phyloP scores from a whole-genome alignment of 2,113 vertebrate species.

The Trichomycterus rosablanca region DNA sequence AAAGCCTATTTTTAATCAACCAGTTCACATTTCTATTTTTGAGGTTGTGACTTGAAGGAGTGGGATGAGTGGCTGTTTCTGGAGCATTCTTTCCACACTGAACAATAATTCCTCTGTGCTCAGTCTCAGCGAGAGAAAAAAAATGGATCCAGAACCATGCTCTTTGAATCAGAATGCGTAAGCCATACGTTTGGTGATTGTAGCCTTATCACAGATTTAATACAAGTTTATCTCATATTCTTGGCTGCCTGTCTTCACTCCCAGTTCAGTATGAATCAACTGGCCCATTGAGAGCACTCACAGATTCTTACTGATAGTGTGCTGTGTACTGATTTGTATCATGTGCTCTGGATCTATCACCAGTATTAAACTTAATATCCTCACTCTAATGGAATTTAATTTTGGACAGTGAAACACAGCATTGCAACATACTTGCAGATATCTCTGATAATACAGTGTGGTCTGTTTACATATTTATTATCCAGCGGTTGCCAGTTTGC shows the following conservation, averaged over 20 bases:
- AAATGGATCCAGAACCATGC: conserved; percentile 23
- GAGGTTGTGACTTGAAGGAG: conserved; percentile 55
- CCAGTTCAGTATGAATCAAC: conserved; percentile 2
- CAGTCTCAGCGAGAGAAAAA: background rate
- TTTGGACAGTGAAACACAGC: too few species aligned
- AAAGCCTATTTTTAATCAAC: conserved; percentile 62
- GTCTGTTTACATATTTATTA: conserved; percentile 15
- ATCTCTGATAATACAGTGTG: background rate
- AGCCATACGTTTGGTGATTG: conserved; percentile 3
- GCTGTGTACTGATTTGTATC: conserved; percentile 1
- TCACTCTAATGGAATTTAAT: conserved; percentile 9
- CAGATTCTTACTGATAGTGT: background rate
- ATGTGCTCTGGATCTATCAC: background rate
- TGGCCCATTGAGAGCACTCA: background rate
- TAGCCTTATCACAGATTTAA: conserved; percentile 23
- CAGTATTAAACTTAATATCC: background rate
- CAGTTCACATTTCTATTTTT: conserved; percentile 63
- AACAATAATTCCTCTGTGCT: conserved; percentile 63
- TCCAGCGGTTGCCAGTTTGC: conserved; percentile 5
- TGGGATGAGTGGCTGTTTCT: conserved; percentile 56
- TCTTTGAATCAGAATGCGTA: conserved; percentile 16
- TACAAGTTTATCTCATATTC: conserved; percentile 20
- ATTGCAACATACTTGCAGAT: too few species aligned
- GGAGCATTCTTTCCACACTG: conserved; percentile 57
- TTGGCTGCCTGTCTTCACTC: conserved; percentile 3